Evolutionary conservation across 2,888 invertebrate genomes (phyloP).

Genomic region (Hypomecis atomaria): DNA sequence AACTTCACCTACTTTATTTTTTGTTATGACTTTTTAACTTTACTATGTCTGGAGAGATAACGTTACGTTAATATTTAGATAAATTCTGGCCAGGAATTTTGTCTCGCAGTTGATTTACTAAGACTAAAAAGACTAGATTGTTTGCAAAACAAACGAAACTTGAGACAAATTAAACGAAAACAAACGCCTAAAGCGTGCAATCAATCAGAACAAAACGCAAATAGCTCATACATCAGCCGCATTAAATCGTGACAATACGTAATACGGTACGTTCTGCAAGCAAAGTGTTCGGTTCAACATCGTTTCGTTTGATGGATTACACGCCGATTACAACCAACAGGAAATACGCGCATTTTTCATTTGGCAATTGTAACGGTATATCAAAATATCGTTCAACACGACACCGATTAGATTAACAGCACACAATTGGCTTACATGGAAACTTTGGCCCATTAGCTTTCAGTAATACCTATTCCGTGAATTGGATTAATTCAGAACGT

Average conservation of each 20-base stretch:
- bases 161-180: slow-evolving; percentile 21
- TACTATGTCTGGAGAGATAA: not conserved
- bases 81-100: not conserved
- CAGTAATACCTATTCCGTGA: slow-evolving; percentile 64
- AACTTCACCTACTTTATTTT: no score
- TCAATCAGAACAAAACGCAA: slow-evolving; percentile 61
- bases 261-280: slow-evolving; percentile 58
- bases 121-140: not conserved
- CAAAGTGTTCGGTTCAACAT: slow-evolving; percentile 59
- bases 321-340: slow-evolving; percentile 75
- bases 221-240: slow-evolving; percentile 63
- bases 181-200: slow-evolving; percentile 45
- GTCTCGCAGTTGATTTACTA: not conserved
- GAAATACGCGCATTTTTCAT: slow-evolving; percentile 82
- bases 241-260: slow-evolving; percentile 74
- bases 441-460: slow-evolving; percentile 72
- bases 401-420: slow-evolving; percentile 79
- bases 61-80: not conserved
- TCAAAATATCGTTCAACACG: slow-evolving; percentile 78
- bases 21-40: no score
- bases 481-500: slow-evolving; percentile 72
- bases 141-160: slow-evolving; percentile 21
- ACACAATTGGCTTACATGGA: slow-evolving; percentile 80
- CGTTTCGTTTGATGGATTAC: slow-evolving; percentile 80
- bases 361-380: slow-evolving; percentile 79